These are phyloP conservation scores for Neomicropteryx cornuta DNA, from an alignment of 1,140 invertebrate genomes.

Conservation along the genomic window DNA sequence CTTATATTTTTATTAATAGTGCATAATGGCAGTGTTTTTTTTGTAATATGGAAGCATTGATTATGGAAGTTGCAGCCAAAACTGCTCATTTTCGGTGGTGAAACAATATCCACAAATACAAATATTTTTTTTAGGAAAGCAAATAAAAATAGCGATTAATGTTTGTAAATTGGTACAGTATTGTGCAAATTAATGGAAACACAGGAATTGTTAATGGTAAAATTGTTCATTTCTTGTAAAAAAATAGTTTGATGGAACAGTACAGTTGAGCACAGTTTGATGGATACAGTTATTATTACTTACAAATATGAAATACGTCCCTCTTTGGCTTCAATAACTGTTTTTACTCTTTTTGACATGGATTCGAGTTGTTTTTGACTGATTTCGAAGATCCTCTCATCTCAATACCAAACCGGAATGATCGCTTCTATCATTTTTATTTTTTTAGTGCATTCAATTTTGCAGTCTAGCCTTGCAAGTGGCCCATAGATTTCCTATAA, in stretches of 20 bases:
- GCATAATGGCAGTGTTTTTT: no score
- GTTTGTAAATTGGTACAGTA: no score
- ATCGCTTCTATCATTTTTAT: background rate
- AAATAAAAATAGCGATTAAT: no score
- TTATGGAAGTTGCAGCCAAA: no score
- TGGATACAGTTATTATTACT: background rate
- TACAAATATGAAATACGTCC: background rate
- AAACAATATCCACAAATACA: no score
- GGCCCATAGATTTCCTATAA: background rate
- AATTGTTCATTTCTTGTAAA: background rate
- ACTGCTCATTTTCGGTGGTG: no score
- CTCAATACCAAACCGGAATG: background rate
- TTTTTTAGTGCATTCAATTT: background rate
- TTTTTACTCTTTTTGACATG: background rate
- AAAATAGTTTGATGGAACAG: background rate
- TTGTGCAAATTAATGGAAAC: background rate
- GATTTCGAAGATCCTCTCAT: background rate
- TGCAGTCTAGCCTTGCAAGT: background rate
- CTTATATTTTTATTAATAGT: no score
- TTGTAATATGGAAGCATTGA: no score
- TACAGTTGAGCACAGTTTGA: no score
- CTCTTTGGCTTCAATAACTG: background rate
- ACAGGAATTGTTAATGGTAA: background rate
- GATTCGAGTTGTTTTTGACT: background rate
- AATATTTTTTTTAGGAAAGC: no score